phyloP scores from a whole-genome alignment of 2,888 invertebrate species.

The Rutpela maculata region DNA sequence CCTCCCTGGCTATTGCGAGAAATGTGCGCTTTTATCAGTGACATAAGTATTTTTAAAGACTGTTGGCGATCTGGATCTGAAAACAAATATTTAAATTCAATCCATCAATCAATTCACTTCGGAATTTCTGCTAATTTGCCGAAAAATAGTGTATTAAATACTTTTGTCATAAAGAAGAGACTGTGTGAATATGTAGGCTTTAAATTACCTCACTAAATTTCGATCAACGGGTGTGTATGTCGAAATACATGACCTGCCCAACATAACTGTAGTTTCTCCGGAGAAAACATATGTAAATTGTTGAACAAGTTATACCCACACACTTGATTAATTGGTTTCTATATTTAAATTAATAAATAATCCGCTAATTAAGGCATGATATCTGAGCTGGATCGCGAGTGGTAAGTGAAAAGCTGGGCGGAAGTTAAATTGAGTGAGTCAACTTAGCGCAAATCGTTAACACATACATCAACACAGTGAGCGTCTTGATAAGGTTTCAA shows the following conservation, averaged over 20 bases:
- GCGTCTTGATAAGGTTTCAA: conserved; percentile 29
- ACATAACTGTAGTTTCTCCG: conserved; percentile 34
- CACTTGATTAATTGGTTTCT: conserved; percentile 3
- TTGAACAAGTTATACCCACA: conserved; percentile 32
- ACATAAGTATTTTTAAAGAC: too few species aligned
- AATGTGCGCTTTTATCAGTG: too few species aligned
- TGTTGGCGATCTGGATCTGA: too few species aligned
- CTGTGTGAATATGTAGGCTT: too few species aligned
- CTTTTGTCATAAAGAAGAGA: too few species aligned
- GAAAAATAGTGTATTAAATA: too few species aligned
- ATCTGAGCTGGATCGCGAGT: conserved; percentile 19
- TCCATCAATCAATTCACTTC: too few species aligned
- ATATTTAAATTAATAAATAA: conserved; percentile 33
- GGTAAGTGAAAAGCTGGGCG: conserved; percentile 17
- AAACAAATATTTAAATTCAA: too few species aligned
- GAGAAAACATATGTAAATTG: conserved; percentile 27
- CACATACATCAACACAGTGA: not conserved
- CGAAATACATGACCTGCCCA: conserved; percentile 32
- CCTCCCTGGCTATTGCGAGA: too few species aligned
- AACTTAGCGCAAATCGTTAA: conserved; percentile 19
- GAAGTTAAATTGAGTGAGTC: conserved; percentile 38
- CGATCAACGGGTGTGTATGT: conserved; percentile 20
- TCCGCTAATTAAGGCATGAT: conserved; percentile 25
- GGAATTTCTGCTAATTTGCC: too few species aligned
- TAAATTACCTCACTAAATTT: not conserved